Percentiles rank a stretch among this genome's conserved stretches.
Conservation (phyloP, 2,888 invertebrate species). For the Pecten maximus region DNA sequence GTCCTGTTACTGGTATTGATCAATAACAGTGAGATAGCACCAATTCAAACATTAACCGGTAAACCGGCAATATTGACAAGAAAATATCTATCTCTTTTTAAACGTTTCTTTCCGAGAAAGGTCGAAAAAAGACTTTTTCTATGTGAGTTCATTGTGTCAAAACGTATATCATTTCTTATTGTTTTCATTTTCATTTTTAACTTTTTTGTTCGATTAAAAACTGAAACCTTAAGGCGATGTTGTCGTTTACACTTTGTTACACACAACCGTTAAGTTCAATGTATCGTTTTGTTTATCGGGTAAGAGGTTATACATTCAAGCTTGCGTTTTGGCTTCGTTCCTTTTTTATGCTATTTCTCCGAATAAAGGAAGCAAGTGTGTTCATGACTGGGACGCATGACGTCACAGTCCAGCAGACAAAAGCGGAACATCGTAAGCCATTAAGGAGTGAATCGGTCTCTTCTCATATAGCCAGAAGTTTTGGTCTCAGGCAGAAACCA, state of each 20-base stretch:
- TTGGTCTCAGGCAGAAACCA: constrained; percentile 29
- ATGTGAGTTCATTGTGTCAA: not conserved
- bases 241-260: not conserved
- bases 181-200: too few relatives aligned
- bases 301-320: not conserved
- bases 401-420: not conserved
- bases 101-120: too few relatives aligned
- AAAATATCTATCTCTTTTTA: not conserved
- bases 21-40: not conserved
- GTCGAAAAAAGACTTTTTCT: too few relatives aligned
- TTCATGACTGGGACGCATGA: not conserved
- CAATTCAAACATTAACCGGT: not conserved
- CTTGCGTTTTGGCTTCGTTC: not conserved
- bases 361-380: not conserved
- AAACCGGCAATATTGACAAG: not conserved
- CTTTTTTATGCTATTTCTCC: not conserved
- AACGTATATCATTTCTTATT: not conserved
- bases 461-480: not conserved
- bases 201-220: not conserved
- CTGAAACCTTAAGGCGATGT: not conserved
- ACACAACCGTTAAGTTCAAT: not conserved
- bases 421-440: not conserved
- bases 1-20: constrained; percentile 9
- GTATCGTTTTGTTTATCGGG: not conserved
- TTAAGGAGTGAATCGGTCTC: not conserved